phyloP scores from a whole-genome alignment of 2,888 invertebrate species.

The Drosophila siamana region DNA sequence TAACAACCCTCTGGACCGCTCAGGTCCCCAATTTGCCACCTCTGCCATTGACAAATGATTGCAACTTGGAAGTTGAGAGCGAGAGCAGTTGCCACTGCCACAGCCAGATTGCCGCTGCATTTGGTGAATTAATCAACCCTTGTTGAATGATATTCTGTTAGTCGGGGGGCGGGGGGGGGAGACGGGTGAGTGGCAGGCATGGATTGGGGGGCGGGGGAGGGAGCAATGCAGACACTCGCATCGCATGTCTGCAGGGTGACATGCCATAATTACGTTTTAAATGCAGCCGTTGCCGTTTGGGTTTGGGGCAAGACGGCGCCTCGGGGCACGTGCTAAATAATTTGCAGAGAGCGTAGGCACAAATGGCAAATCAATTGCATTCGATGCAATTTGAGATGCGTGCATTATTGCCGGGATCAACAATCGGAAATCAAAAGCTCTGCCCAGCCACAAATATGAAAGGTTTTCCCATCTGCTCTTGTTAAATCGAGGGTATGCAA shows the following conservation, averaged over 20 bases:
- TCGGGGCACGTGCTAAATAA: slow-evolving; percentile 31
- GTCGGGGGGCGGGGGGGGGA: background rate
- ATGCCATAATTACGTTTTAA: slow-evolving; percentile 69
- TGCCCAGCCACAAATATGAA: slow-evolving; percentile 46
- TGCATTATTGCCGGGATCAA: slow-evolving; percentile 49
- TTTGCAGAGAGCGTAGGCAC: slow-evolving; percentile 33
- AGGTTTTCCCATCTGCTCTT: no score
- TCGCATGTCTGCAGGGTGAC: slow-evolving; percentile 46
- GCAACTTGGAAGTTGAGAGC: background rate
- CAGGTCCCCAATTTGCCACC: background rate
- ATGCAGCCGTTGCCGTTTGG: slow-evolving; percentile 39
- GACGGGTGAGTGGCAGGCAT: no score
- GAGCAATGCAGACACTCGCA: no score
- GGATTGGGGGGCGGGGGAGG: background rate
- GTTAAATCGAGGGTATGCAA: background rate
- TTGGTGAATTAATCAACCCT: slow-evolving; percentile 76
- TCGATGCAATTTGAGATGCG: slow-evolving; percentile 66
- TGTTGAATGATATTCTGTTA: slow-evolving; percentile 39
- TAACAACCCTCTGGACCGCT: slow-evolving; percentile 32
- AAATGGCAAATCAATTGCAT: slow-evolving; percentile 67
- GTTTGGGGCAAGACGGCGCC: background rate
- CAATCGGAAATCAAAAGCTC: slow-evolving; percentile 37
- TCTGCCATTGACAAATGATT: slow-evolving; percentile 42
- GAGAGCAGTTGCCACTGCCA: slow-evolving; percentile 35
- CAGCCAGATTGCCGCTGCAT: slow-evolving; percentile 57